Percentiles rank a stretch among this genome's conserved stretches.
Evolutionary conservation across 2,113 vertebrate species (phyloP).

Genomic region (Manacus vitellinus): DNA sequence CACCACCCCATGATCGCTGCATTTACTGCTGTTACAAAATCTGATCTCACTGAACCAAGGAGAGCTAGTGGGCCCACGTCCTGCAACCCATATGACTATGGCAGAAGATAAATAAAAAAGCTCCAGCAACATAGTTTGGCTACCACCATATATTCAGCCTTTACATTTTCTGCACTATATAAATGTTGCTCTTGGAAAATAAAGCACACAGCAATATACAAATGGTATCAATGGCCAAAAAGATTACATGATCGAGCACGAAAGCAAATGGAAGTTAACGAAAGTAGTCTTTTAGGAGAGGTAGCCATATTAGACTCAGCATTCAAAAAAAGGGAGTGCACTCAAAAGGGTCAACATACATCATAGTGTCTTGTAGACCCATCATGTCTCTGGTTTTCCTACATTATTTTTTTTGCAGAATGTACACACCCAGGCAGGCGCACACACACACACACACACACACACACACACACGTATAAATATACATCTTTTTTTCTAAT

Average conservation of each 20-base stretch:
- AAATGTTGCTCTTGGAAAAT: conserved; percentile 25
- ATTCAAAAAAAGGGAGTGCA: conserved; percentile 65
- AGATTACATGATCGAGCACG: conserved; percentile 26
- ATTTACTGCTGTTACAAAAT: background rate
- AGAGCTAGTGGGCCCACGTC: background rate
- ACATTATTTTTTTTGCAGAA: background rate
- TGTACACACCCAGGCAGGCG: background rate
- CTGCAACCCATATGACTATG: conserved; percentile 30
- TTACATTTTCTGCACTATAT: background rate
- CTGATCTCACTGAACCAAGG: background rate
- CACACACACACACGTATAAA: background rate
- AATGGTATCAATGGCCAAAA: conserved; percentile 49
- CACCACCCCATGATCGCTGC: background rate
- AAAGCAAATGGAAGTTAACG: conserved; percentile 65
- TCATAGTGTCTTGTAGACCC: conserved; percentile 33
- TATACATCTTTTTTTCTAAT: background rate
- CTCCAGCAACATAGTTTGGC: background rate
- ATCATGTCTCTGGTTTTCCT: background rate
- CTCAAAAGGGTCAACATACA: conserved; percentile 40
- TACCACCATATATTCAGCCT: conserved; percentile 42
- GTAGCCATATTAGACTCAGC: conserved; percentile 76
- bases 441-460: background rate
- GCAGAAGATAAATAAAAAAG: conserved; percentile 28
- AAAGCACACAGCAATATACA: conserved; percentile 60
- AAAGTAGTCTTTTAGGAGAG: conserved; percentile 76